Evolutionary conservation across 2,113 vertebrate species (phyloP).

Genomic region (Phalacrocorax pelagicus): DNA sequence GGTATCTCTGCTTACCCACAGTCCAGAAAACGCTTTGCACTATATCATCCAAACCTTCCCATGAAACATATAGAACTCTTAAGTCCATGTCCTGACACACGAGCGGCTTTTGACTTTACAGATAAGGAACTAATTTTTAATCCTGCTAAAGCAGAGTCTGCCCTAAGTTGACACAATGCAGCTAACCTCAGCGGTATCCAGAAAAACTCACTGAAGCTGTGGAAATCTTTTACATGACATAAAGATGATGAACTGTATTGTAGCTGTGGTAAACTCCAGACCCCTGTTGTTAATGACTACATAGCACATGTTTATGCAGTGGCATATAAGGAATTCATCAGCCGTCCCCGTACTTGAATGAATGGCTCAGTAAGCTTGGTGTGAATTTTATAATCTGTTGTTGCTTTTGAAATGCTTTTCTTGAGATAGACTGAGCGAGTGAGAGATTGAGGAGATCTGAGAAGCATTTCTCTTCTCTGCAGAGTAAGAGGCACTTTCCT

Average conservation of each 20-base stretch:
- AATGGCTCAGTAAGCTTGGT: conserved; percentile 4
- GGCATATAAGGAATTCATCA: conserved; percentile 28
- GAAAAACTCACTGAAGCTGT: background rate
- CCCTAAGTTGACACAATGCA: rapidly evolving
- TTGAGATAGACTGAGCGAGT: background rate
- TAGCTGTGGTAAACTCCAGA: conserved; percentile 5
- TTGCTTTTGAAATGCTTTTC: conserved; percentile 15
- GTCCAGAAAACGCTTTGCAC: background rate
- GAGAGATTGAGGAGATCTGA: background rate
- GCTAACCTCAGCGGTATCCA: background rate
- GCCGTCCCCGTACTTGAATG: background rate
- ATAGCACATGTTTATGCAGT: conserved; percentile 12
- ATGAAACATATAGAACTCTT: background rate
- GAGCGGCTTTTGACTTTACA: background rate
- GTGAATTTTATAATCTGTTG: conserved; percentile 14
- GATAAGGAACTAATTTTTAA: background rate
- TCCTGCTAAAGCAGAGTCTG: background rate
- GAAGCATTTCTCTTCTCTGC: background rate
- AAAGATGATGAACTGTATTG: conserved; percentile 5
- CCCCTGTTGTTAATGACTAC: conserved; percentile 18
- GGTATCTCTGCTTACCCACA: background rate
- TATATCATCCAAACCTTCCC: background rate
- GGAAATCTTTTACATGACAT: conserved; percentile 5
- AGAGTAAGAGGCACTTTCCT: background rate
- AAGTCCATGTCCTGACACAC: background rate